A percentile compares a stretch with the other conserved stretches of the same genome.
These are phyloP conservation scores for Conus betulinus DNA, from an alignment of 1,140 invertebrate species.

Conservation along the genomic window DNA sequence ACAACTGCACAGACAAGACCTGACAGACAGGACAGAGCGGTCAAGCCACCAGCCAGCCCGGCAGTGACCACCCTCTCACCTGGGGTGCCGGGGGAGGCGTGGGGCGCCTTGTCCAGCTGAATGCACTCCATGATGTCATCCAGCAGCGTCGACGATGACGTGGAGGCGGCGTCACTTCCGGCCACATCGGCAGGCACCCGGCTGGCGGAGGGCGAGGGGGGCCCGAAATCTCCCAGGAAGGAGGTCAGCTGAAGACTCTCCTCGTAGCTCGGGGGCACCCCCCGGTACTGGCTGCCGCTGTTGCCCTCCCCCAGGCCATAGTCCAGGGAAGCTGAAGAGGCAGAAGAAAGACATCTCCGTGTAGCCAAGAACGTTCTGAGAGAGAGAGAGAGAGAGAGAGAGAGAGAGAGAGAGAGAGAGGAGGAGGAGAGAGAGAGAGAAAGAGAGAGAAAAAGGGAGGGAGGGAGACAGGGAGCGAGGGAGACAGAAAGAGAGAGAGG, in stretches of 20 bases:
- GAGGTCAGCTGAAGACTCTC: constrained; percentile 25
- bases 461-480: neutral
- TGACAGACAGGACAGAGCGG: no score
- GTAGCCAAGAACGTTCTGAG: neutral
- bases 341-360: neutral
- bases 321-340: neutral
- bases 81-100: neutral
- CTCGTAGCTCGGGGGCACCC: constrained; percentile 39
- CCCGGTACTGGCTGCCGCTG: neutral
- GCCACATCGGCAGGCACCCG: neutral
- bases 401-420: neutral
- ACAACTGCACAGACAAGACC: no score
- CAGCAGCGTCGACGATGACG: constrained; percentile 31
- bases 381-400: neutral
- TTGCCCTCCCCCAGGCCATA: no score
- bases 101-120: constrained; percentile 25
- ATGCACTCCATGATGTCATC: constrained; percentile 54
- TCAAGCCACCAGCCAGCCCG: no score
- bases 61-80: neutral
- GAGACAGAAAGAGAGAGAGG: neutral
- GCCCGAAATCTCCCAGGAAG: neutral
- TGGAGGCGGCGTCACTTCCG: constrained; percentile 34
- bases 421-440: neutral
- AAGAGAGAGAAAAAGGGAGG: neutral
- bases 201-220: neutral